Base-by-base conservation (phyloP, 2,888 invertebrate species). In the Pseudolycoriella hygida region DNA sequence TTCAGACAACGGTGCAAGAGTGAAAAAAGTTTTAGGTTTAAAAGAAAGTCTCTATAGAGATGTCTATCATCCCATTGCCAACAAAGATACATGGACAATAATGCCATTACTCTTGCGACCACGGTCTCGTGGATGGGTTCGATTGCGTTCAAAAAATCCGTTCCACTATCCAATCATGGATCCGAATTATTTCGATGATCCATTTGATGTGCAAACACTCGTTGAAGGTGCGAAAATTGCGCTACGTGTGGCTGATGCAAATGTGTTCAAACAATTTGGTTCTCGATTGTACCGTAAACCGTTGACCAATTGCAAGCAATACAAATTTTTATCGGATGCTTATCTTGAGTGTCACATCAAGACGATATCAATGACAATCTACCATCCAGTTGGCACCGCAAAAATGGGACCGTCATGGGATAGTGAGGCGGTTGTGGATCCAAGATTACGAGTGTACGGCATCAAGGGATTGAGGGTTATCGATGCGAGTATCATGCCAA, bases 131-230 rank as follows among this genome's bases (percentile, higher is more conserved):
- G 89, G 87, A 8, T 80, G 77, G 56, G 76, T 89, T 0, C 70
- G 77, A 50, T 64, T 96, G 17, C 72, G 73, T 46, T 81, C 80
- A 48, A 76, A 76, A 1, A 85, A 92, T 64, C 94, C 96, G 0
- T 82, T 82, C 53, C 80, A 86, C 43, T 80, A 81, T 56, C 94
- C 96, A 0, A 59, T 82, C 20, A 88, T 97, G 60, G 78, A 96
- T 61, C 87, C 96, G 2, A 89, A 93, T 57, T 97, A 97, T 60
- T 83, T 93, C 53, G 78, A 80, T 49, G 78, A 90, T 60, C 79
- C 82, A 0, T 60, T 72, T 47, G 89, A 84, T 59, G 80, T 85
- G 0, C 74, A 78, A 45, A 77, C 78, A 1, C 66, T 90, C n/a
- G 82, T 89, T 0, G 89, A 89, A 62, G 88, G 86, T 2, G 79